These are phyloP conservation scores for Helobdella robusta DNA, from an alignment of 2,888 invertebrate genomes.

Conservation along the genomic window DNA sequence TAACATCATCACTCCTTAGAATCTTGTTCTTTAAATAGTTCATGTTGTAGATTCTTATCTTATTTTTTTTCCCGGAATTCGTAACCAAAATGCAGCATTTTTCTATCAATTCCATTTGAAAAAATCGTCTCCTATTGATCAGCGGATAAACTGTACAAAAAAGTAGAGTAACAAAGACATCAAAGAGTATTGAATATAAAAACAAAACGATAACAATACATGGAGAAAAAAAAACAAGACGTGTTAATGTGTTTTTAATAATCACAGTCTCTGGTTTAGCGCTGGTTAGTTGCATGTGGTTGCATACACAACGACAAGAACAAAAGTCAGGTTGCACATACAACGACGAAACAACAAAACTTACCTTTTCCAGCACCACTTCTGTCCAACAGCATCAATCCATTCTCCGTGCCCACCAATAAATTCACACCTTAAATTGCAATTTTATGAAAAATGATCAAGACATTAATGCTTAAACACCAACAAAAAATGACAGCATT, in stretches of 20 bases:
- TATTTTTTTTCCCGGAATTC: conserved; percentile 27
- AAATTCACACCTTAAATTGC: conserved; percentile 21
- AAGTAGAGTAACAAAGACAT: not conserved
- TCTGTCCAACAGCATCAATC: conserved; percentile 26
- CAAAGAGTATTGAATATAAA: not conserved
- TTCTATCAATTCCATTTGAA: conserved; percentile 24
- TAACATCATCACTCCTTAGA: conserved; percentile 22
- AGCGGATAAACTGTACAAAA: conserved; percentile 23
- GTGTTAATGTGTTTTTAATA: not conserved
- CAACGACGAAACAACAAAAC: not conserved
- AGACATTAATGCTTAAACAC: not conserved
- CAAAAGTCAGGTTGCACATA: not conserved
- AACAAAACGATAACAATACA: not conserved
- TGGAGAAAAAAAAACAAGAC: not conserved
- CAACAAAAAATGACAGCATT: no score
- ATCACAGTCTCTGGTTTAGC: no score
- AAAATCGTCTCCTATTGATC: conserved; percentile 21
- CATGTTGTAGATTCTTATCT: conserved; percentile 25
- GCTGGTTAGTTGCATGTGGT: no score
- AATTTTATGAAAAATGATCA: not conserved
- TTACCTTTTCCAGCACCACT: conserved; percentile 27
- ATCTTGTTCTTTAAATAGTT: conserved; percentile 26
- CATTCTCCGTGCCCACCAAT: conserved; percentile 26
- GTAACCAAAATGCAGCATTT: conserved; percentile 23
- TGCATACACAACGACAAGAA: conserved; percentile 7